Conservation (phyloP, 1,140 invertebrate species). For the Gyrodactylus bullatarudis region DNA sequence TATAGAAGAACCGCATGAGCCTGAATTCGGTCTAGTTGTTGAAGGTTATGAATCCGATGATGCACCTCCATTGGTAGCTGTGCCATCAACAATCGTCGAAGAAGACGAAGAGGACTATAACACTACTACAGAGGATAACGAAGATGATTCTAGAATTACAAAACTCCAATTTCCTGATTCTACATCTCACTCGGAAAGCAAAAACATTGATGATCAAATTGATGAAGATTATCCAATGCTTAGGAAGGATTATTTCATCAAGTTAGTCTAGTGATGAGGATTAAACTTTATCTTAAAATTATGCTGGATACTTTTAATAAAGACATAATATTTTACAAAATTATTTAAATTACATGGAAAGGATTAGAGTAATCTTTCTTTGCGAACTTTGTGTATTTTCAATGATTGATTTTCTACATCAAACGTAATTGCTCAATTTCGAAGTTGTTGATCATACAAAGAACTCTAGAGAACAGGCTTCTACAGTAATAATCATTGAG, state of each 20-base stretch:
- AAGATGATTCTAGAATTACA: background rate
- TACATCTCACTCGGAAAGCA: background rate
- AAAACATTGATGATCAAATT: background rate
- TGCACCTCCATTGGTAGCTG: background rate
- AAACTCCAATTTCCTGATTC: background rate
- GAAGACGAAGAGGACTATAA: background rate
- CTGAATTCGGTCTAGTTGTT: background rate
- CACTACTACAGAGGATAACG: background rate
- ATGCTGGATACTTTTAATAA: background rate
- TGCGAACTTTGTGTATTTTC: no score
- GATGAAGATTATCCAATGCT: conserved; percentile 4
- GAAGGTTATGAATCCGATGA: background rate
- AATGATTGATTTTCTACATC: no score
- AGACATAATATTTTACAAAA: background rate
- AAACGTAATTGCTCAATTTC: no score
- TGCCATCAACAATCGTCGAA: background rate
- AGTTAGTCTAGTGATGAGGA: background rate
- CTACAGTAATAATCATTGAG: no score
- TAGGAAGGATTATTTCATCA: background rate
- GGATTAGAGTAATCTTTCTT: no score
- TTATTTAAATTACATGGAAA: no score
- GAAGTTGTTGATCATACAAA: no score
- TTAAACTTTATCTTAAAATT: background rate
- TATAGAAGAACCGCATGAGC: background rate
- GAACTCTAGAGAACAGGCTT: no score